phyloP scores from a whole-genome alignment of 2,113 vertebrate genomes.

The Orientallactaga bullata region DNA sequence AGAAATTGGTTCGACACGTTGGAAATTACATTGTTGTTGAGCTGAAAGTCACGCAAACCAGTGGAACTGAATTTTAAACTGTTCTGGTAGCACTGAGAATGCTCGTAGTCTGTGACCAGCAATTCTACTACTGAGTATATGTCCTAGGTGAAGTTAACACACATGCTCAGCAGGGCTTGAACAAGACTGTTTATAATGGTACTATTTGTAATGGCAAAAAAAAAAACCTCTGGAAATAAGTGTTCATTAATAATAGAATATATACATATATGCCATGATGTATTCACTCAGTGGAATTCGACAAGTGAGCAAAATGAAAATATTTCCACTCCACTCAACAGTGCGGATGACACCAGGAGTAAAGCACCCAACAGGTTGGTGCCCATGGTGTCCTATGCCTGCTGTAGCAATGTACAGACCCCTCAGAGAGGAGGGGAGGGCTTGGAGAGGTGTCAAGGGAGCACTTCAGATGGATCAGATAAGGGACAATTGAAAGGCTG shows the following conservation, averaged over 20 bases:
- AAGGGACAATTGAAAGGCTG: not conserved
- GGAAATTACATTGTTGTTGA: constrained; percentile 32
- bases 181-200: constrained; percentile 24
- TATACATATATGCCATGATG: not conserved
- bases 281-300: not conserved
- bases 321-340: not conserved
- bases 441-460: not conserved
- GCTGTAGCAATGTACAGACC: not conserved
- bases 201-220: not conserved
- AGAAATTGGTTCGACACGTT: not conserved
- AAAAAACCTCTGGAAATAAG: not conserved
- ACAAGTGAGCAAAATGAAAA: constrained; percentile 45
- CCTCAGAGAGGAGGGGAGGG: not conserved
- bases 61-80: constrained; percentile 51
- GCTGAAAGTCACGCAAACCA: constrained; percentile 16
- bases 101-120: not conserved
- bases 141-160: not conserved
- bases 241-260: not conserved
- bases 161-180: not conserved
- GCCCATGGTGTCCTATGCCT: not conserved
- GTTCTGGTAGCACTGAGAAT: not conserved
- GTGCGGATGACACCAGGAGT: not conserved
- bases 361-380: not conserved
- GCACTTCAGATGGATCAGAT: not conserved
- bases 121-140: constrained; percentile 7